Base-by-base conservation (phyloP, 2,888 invertebrate genomes). In the Autographa pulchrina region DNA sequence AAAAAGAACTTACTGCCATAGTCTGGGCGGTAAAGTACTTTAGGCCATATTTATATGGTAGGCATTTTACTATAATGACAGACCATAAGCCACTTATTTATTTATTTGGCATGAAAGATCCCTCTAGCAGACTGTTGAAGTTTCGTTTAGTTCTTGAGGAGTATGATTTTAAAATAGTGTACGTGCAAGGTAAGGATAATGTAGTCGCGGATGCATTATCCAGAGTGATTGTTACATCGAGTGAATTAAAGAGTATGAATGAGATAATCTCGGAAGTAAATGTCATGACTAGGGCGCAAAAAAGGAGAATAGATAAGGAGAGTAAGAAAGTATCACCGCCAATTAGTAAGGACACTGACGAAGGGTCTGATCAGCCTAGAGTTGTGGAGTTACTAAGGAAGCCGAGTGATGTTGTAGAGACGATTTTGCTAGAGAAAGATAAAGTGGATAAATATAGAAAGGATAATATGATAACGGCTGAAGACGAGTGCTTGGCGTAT, bases 321-420 rank as follows among this genome's bases (percentile, higher is more conserved):
- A 48, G 8, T 56, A 35, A 56, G 14, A 20, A 11, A 32, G 38
- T 32, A n/a, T 54, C 35, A 38, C 32, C 20, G 32, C 31, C 41
- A 16, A 32, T 38, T n/a, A 16, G 54, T 56, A 35, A 56, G 64
- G 35, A 56, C 2, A 38, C 38, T 35, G 54, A 31, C 35, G 64
- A 38, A 56, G 38, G 61, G 61, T 18, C 41, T 38, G 61, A 62
- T 62, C 61, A 62, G n/a, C 61, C 61, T 38, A 62, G n/a, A 41
- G 41, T 62, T n/a, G 41, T 38, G 35, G 61, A 62, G 35, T 35
- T 62, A n/a, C 61, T 62, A 13, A 41, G 20, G 35, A 62, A 62
- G 18, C 38, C 61, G 20, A 62, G 35, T 41, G 35, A 62, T 62
- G 41, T 35, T 16, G 9, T 11, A 18, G 61, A 62, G 35, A n/a